Evolutionary conservation across 2,797 vertebrate species (phyloP).

Genomic region (Crotalus adamanteus): DNA sequence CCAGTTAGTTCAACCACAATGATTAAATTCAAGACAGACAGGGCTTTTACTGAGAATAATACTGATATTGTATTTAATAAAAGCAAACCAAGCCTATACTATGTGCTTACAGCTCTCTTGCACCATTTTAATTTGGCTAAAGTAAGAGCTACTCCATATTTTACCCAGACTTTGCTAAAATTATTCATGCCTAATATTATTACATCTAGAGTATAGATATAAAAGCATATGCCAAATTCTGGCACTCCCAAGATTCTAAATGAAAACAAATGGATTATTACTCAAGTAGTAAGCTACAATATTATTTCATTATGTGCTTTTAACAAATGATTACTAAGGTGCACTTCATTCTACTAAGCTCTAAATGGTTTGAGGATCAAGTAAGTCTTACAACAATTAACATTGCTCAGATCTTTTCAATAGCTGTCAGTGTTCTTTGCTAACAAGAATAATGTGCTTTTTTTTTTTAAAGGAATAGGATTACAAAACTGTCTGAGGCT

Average conservation of each 20-base stretch:
- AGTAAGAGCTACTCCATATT: rapidly evolving
- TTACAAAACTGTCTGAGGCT: not conserved
- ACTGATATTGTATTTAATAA: not conserved
- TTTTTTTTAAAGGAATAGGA: not conserved
- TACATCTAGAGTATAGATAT: not conserved
- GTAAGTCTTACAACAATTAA: not conserved
- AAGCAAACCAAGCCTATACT: not conserved
- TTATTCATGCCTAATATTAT: rapidly evolving
- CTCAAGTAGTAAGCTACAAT: not conserved
- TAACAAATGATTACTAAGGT: not conserved
- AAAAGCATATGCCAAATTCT: rapidly evolving
- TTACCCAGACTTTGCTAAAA: not conserved
- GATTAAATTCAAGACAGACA: not conserved
- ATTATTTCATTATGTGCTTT: not conserved
- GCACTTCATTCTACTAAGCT: constrained; percentile 1
- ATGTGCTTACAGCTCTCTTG: not conserved
- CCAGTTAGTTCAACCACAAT: not conserved
- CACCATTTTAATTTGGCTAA: not conserved
- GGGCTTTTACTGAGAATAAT: not conserved
- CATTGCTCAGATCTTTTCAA: not conserved
- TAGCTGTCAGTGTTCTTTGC: constrained; percentile 14
- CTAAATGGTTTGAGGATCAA: not conserved
- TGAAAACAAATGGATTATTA: not conserved
- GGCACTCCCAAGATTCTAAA: not conserved
- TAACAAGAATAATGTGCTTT: not conserved